These are phyloP conservation scores for Onychomys torridus DNA, from an alignment of 2,797 vertebrate species.

Conservation along the genomic window DNA sequence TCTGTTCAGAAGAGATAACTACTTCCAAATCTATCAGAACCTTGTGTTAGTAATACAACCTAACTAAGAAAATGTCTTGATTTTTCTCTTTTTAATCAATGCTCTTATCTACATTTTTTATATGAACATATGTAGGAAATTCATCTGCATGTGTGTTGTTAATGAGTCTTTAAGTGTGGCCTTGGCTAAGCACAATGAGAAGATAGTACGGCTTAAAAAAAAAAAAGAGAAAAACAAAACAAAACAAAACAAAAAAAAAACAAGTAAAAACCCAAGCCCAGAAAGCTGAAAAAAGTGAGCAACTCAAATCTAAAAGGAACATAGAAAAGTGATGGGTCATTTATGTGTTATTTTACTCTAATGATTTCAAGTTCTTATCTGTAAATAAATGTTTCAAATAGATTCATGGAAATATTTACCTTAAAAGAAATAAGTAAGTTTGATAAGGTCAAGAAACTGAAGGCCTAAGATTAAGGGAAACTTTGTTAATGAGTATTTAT, in stretches of 20 bases:
- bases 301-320: not conserved
- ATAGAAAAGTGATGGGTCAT: not conserved
- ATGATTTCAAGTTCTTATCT: not conserved
- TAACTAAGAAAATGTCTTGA: not conserved
- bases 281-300: not conserved
- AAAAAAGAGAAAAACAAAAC: not conserved
- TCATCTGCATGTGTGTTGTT: not conserved
- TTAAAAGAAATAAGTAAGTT: not conserved
- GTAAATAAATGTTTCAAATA: not conserved
- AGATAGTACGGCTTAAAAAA: not conserved
- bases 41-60: not conserved
- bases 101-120: not conserved
- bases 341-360: conserved; percentile 33
- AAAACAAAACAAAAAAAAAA: not conserved
- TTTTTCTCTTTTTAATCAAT: not conserved
- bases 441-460: conserved; percentile 9
- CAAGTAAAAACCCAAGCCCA: not conserved
- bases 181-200: not conserved
- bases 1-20: conserved; percentile 50
- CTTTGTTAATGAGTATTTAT: not conserved
- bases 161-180: not conserved
- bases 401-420: conserved; percentile 6
- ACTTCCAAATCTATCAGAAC: conserved; percentile 15
- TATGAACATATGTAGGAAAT: not conserved
- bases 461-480: not conserved